phyloP scores from a whole-genome alignment of 35 echinoderm and acorn worm genomes.

The Lytechinus variegatus region DNA sequence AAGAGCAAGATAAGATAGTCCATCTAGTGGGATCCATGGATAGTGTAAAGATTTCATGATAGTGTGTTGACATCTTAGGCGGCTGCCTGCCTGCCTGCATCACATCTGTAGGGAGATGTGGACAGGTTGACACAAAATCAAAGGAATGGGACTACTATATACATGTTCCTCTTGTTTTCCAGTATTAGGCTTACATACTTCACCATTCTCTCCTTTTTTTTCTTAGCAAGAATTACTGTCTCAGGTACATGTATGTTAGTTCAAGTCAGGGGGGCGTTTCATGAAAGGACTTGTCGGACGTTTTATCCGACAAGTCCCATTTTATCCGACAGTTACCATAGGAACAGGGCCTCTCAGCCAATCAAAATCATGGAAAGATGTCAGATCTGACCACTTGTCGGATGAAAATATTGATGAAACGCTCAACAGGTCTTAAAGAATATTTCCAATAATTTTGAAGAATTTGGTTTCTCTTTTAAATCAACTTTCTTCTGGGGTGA shows the following conservation, averaged over 20 bases:
- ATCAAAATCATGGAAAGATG: too few species aligned
- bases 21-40: not conserved
- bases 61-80: not conserved
- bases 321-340: too few species aligned
- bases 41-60: conserved; percentile 13
- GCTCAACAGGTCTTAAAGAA: not conserved
- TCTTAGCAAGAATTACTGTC: not conserved
- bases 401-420: too few species aligned
- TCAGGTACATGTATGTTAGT: not conserved
- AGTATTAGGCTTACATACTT: not conserved
- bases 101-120: not conserved
- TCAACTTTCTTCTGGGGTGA: too few species aligned
- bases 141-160: not conserved
- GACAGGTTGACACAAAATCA: not conserved
- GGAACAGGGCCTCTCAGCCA: too few species aligned
- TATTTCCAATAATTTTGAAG: not conserved
- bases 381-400: too few species aligned
- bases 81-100: not conserved
- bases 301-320: too few species aligned
- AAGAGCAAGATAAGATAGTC: not conserved
- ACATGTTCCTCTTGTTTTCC: not conserved
- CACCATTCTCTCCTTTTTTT: not conserved
- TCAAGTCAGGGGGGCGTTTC: too few species aligned
- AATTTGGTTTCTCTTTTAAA: too few species aligned
- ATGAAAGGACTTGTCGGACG: too few species aligned